Percentiles rank a stretch among this genome's conserved stretches.
Conservation (phyloP, 2,113 vertebrate species). For the Nansenia antarctica region DNA sequence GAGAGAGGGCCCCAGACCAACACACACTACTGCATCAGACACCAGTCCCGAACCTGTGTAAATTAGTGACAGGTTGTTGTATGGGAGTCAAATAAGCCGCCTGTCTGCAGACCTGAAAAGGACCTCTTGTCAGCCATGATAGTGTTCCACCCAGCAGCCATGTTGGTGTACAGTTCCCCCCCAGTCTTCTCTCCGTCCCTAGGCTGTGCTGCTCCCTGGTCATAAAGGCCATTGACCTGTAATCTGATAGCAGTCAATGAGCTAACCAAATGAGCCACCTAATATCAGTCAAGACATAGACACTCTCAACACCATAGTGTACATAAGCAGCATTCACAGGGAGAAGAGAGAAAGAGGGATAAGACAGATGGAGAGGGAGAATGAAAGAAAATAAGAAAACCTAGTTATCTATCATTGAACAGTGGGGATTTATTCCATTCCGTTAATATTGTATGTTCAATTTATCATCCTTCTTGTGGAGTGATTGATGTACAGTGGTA, state of each 20-base stretch:
- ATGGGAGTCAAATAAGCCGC: neutral
- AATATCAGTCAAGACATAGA: slow-evolving; percentile 61
- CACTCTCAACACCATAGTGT: slow-evolving; percentile 50
- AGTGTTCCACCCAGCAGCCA: slow-evolving; percentile 35
- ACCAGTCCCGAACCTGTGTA: neutral
- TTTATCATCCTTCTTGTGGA: too few relatives aligned
- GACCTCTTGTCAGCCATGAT: slow-evolving; percentile 1
- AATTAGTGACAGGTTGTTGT: neutral
- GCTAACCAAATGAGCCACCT: slow-evolving; percentile 68
- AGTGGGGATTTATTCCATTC: too few relatives aligned
- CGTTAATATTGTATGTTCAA: too few relatives aligned
- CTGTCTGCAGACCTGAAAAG: neutral
- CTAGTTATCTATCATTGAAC: too few relatives aligned
- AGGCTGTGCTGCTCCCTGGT: slow-evolving; percentile 47
- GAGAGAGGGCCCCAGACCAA: slow-evolving; percentile 33
- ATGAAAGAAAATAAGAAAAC: too few relatives aligned
- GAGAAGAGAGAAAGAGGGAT: slow-evolving; percentile 11
- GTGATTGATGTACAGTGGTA: too few relatives aligned
- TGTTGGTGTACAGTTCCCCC: neutral
- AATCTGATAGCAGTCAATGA: slow-evolving; percentile 71
- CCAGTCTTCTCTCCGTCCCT: slow-evolving; percentile 33
- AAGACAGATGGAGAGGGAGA: neutral
- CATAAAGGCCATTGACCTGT: slow-evolving; percentile 69
- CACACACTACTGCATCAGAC: neutral
- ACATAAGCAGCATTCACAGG: slow-evolving; percentile 55